These are phyloP conservation scores for Anas bahamensis DNA, from an alignment of 2,797 vertebrate species.

Conservation along the genomic window DNA sequence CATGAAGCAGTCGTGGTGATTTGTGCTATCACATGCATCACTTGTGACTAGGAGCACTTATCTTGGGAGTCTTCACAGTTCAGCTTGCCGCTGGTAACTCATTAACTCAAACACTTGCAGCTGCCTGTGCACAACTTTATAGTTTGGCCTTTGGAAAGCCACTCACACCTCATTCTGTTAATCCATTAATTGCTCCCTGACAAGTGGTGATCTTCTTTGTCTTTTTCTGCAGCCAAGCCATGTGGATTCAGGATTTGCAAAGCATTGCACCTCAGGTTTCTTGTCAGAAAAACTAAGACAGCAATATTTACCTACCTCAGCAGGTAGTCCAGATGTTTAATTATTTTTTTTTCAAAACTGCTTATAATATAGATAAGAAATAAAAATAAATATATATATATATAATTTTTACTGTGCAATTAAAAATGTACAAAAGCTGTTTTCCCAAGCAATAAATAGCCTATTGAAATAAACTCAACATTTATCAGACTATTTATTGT, in stretches of 20 bases:
- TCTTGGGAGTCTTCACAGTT: constrained; percentile 7
- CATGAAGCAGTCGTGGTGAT: background rate
- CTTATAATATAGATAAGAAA: constrained; percentile 38
- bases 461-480: constrained; percentile 31
- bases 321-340: constrained; percentile 32
- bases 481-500: background rate
- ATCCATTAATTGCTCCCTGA: constrained; percentile 13
- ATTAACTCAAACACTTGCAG: constrained; percentile 46
- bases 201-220: constrained; percentile 15
- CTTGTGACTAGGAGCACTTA: constrained; percentile 6
- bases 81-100: constrained; percentile 4
- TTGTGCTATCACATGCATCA: background rate
- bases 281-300: constrained; percentile 9
- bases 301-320: constrained; percentile 34
- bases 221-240: background rate
- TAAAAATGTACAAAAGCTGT: constrained; percentile 37
- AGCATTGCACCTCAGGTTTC: background rate
- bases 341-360: constrained; percentile 49
- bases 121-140: background rate
- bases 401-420: constrained; percentile 26
- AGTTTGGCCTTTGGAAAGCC: constrained; percentile 42
- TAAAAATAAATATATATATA: background rate
- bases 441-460: constrained; percentile 35
- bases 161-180: constrained; percentile 20
- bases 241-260: background rate